phyloP scores from a whole-genome alignment of 2,888 invertebrate species.

The Aelia acuminata region DNA sequence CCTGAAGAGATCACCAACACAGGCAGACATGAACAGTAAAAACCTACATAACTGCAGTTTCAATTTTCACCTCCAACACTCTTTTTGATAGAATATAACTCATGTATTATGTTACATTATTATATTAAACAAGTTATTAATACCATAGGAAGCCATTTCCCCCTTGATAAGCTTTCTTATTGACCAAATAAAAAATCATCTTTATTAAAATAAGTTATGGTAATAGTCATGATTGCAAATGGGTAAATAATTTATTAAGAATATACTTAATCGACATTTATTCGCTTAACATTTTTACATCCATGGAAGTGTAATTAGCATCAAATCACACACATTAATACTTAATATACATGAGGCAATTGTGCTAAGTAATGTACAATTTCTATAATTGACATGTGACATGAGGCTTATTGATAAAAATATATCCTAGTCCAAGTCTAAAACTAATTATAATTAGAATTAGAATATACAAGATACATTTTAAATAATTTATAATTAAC shows the following conservation, averaged over 20 bases:
- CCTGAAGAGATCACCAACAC: too few species aligned
- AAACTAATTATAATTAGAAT: constrained; percentile 36
- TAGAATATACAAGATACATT: constrained; percentile 26
- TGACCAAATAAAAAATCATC: too few species aligned
- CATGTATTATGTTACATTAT: too few species aligned
- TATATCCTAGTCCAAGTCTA: constrained; percentile 41
- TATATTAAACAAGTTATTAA: too few species aligned
- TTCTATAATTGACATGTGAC: constrained; percentile 41
- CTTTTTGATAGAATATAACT: too few species aligned
- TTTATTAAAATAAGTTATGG: too few species aligned
- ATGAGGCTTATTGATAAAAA: constrained; percentile 28
- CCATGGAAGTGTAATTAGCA: constrained; percentile 52
- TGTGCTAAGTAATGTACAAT: constrained; percentile 49
- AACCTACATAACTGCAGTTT: too few species aligned
- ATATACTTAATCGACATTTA: constrained; percentile 56
- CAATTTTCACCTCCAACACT: too few species aligned
- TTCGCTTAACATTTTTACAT: constrained; percentile 46
- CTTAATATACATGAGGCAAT: constrained; percentile 51
- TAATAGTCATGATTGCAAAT: too few species aligned
- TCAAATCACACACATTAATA: constrained; percentile 52
- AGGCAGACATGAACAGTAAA: too few species aligned
- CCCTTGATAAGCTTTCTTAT: too few species aligned
- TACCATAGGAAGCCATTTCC: too few species aligned
- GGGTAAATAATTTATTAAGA: not conserved
- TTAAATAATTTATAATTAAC: constrained; percentile 48